These are phyloP conservation scores for Ectropis crepuscularia DNA, from an alignment of 2,888 invertebrate genomes.

Conservation along the genomic window DNA sequence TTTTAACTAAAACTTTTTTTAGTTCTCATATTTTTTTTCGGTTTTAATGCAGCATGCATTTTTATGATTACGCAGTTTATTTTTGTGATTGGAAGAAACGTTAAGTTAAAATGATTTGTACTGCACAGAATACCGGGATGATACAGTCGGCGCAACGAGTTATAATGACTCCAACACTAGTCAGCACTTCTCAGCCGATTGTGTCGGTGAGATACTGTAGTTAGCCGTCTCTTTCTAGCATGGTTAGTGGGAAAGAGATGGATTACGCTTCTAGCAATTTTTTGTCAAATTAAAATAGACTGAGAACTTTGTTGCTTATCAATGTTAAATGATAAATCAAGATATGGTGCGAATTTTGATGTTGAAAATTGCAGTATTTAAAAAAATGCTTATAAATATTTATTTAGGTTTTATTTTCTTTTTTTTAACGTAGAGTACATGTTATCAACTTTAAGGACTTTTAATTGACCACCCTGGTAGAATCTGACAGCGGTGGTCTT, in stretches of 20 bases:
- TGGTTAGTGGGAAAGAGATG: conserved; percentile 7
- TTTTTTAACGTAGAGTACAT: conserved; percentile 14
- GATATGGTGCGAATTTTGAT: too few relatives aligned
- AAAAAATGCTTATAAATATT: too few relatives aligned
- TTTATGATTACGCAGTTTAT: too few relatives aligned
- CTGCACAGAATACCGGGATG: conserved; percentile 15
- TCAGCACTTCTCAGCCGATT: conserved; percentile 13
- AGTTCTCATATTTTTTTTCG: too few relatives aligned
- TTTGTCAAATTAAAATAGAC: too few relatives aligned
- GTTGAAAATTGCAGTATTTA: too few relatives aligned
- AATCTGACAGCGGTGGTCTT: conserved; percentile 20
- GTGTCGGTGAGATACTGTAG: conserved; percentile 12
- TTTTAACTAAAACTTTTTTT: too few relatives aligned
- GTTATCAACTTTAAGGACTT: conserved; percentile 22
- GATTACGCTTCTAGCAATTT: neutral
- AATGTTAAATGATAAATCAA: too few relatives aligned
- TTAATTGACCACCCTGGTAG: conserved; percentile 25
- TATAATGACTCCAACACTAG: conserved; percentile 14
- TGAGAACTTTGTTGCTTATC: neutral
- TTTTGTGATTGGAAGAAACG: neutral
- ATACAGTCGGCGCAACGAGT: conserved; percentile 12
- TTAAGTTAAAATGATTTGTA: conserved; percentile 2
- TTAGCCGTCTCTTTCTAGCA: conserved; percentile 3
- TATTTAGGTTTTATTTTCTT: too few relatives aligned
- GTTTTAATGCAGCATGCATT: too few relatives aligned